phyloP scores from a whole-genome alignment of 2,888 invertebrate genomes.

The Parapristionchus giblindavisi region DNA sequence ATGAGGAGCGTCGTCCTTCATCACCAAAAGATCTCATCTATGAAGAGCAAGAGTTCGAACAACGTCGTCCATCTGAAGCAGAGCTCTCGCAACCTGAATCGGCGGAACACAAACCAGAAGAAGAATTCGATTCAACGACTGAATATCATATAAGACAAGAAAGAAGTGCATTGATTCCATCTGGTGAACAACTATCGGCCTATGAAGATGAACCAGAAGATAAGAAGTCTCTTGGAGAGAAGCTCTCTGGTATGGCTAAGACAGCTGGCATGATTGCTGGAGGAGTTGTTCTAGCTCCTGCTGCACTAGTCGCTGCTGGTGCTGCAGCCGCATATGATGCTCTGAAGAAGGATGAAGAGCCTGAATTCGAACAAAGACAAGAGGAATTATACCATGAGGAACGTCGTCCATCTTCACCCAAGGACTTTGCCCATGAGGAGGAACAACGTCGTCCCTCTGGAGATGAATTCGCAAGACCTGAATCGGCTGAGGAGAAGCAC shows the following conservation, averaged over 20 bases:
- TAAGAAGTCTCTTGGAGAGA: conserved; percentile 16
- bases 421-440: too few relatives aligned
- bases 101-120: not conserved
- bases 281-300: conserved; percentile 39
- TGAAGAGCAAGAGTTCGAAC: not conserved
- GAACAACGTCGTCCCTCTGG: not conserved
- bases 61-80: not conserved
- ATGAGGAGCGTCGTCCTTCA: not conserved
- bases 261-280: conserved; percentile 44
- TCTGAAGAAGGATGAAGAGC: conserved; percentile 21
- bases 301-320: conserved; percentile 38
- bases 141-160: conserved; percentile 3
- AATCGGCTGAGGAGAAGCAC: too few relatives aligned
- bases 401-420: too few relatives aligned
- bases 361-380: not conserved
- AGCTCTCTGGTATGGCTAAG: conserved; percentile 38
- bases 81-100: conserved; percentile 22
- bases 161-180: too few relatives aligned
- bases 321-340: conserved; percentile 31
- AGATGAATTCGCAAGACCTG: conserved; percentile 32
- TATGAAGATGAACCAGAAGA: not conserved
- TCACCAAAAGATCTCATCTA: not conserved
- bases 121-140: not conserved
- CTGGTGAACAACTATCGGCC: too few relatives aligned
- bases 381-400: too few relatives aligned